Percentiles rank a stretch among this genome's conserved stretches.
phyloP scores from a whole-genome alignment of 2,888 invertebrate species.

The Frankliniella intonsa region DNA sequence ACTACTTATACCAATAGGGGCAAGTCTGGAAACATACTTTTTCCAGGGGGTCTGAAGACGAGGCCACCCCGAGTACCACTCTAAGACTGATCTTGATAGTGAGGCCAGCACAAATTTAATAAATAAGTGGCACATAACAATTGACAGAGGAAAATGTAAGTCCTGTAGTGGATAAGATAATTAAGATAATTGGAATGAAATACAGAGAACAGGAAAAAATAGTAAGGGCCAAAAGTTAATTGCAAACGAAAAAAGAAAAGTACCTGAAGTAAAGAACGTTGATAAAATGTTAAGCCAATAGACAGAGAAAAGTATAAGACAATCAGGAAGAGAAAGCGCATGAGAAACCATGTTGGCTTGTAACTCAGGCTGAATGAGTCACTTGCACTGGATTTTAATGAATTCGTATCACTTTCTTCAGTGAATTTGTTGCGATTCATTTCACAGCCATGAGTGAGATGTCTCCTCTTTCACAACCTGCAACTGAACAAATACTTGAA shows the following conservation, averaged over 20 bases:
- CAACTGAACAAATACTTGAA: neutral
- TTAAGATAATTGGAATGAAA: conserved; percentile 3
- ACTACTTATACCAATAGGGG: conserved; percentile 84
- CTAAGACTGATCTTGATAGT: conserved; percentile 58
- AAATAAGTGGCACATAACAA: conserved; percentile 84
- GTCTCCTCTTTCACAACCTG: neutral
- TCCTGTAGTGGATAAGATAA: conserved; percentile 57
- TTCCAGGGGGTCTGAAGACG: conserved; percentile 69
- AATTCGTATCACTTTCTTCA: neutral
- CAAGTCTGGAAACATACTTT: conserved; percentile 71
- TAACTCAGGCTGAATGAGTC: neutral
- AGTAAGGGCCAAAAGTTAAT: neutral
- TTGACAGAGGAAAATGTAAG: conserved; percentile 81
- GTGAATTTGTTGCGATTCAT: neutral
- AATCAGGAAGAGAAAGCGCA: conserved; percentile 51
- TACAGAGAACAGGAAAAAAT: conserved; percentile 2
- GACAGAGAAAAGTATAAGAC: conserved; percentile 84
- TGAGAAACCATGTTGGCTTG: neutral
- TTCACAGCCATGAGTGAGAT: neutral
- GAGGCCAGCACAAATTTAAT: conserved; percentile 81
- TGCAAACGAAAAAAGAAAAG: conserved; percentile 33
- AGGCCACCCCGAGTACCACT: conserved; percentile 56
- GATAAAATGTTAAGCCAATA: conserved; percentile 94
- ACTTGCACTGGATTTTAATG: neutral
- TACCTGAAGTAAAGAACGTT: conserved; percentile 86